Evolutionary conservation across 2,888 invertebrate species (phyloP), one percentile per base, ranked within the genome.

Genomic region (Xestia rhomboidea): DNA sequence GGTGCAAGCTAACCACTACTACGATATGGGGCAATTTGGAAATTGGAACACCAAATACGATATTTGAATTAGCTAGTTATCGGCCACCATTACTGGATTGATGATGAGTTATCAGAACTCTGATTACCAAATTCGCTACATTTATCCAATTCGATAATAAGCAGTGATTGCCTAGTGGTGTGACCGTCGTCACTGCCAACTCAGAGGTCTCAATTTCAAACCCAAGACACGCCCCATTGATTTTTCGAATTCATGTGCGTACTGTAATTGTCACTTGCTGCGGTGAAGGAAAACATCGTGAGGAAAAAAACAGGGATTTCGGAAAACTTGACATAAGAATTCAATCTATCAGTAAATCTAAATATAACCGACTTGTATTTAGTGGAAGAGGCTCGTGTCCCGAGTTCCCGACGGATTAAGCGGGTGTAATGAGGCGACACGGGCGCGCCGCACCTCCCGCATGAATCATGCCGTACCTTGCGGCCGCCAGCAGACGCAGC

Each of bases 391-490:
- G 64, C 54, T 71, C 60, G 34, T 81, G 57, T 73, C 75, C 62
- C 76, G 34, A n/a, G 34, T 34, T 73, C 75, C 63, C 76, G 38
- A n/a, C 44, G 76, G 75, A 84, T 68, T 57, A 79, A 41, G 66
- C 60, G 76, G 68, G 79, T 82, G 68, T 81, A 73, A 81, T 73
- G 76, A 83, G 85, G 82, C 81, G 82, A 82, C 78, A 71, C 81
- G 82, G 81, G 83, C 82, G 79, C 82, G 86, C 72, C 84, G 79
- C 80, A 84, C 81, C 82, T 83, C 79, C 77, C 76, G 91, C 91
- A 92, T 96, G 95, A 96, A 92, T 96, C 96, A 96, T 92, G 89
- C 87, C 90, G 92, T 92, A 91, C 91, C 93, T 93, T 90, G 91
- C 88, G 91, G 91, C 90, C 91, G 92, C 93, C 93, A 91, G 92